Evolutionary conservation across 2,888 invertebrate species (phyloP).

Genomic region (Cephus rjabovi): DNA sequence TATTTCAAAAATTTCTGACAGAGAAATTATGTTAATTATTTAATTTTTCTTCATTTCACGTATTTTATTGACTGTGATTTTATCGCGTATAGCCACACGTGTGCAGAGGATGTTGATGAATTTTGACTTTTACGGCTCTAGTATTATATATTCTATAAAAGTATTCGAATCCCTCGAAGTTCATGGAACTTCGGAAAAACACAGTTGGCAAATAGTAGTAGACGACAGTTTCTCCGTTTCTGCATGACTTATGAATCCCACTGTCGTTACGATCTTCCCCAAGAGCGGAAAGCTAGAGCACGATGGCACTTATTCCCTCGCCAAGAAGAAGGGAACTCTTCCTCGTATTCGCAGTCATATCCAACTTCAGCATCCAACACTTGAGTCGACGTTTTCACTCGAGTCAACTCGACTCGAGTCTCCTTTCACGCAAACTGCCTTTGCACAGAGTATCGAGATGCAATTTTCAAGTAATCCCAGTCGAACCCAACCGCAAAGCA

Average conservation of each 20-base stretch:
- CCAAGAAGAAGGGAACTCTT: background rate
- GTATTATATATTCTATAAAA: background rate
- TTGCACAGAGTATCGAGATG: background rate
- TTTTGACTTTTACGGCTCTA: background rate
- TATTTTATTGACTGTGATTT: background rate
- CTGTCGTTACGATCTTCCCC: conserved; percentile 39
- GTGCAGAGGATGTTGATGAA: background rate
- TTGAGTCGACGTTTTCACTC: background rate
- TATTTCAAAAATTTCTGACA: background rate
- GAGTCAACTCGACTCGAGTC: background rate
- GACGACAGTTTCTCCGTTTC: conserved; percentile 25
- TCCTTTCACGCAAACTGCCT: background rate
- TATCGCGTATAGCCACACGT: background rate
- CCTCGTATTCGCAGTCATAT: conserved; percentile 16
- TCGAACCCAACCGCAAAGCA: background rate
- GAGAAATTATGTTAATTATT: background rate
- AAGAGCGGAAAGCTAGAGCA: background rate
- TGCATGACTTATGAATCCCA: conserved; percentile 40
- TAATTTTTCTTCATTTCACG: background rate
- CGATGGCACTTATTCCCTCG: background rate
- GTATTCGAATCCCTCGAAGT: background rate
- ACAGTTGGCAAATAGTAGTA: background rate
- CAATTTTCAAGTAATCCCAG: background rate
- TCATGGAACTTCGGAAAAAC: background rate
- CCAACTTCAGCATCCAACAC: background rate